These are phyloP conservation scores for Miltochrista miniata DNA, from an alignment of 2,888 invertebrate genomes.

Conservation along the genomic window DNA sequence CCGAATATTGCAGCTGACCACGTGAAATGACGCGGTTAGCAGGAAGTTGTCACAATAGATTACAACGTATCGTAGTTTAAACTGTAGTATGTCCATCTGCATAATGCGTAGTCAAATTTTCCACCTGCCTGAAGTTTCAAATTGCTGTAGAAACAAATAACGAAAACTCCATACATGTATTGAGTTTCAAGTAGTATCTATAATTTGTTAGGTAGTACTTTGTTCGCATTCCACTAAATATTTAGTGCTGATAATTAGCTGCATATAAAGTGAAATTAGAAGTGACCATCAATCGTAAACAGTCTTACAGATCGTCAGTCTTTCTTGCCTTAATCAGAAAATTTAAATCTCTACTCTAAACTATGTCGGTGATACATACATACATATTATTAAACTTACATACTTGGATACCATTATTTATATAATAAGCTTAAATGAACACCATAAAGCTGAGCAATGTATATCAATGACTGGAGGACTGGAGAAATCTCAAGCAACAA, in stretches of 20 bases:
- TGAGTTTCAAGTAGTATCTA: too few species aligned
- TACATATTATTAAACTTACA: conserved; percentile 26
- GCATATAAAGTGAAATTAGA: conserved; percentile 18
- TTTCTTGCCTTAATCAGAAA: conserved; percentile 39
- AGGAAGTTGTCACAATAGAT: too few species aligned
- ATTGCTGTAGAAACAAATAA: too few species aligned
- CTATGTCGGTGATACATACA: conserved; percentile 35
- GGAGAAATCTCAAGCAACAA: not conserved
- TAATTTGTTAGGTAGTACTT: conserved; percentile 30
- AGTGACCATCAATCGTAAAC: conserved; percentile 6
- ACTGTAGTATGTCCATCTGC: too few species aligned
- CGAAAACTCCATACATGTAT: too few species aligned
- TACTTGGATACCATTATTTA: conserved; percentile 25
- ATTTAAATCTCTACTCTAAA: conserved; percentile 41
- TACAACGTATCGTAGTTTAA: too few species aligned
- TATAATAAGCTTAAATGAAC: conserved; percentile 9
- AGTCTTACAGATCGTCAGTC: conserved; percentile 16
- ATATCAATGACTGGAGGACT: not conserved
- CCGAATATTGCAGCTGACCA: too few species aligned
- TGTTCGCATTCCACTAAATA: conserved; percentile 29
- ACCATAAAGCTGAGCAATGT: conserved; percentile 21
- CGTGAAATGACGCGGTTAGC: too few species aligned
- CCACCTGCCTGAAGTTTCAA: too few species aligned
- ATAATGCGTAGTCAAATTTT: too few species aligned
- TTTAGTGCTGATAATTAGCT: conserved; percentile 22